Percentiles rank a stretch among this genome's conserved stretches.
Conservation (phyloP, 2,113 vertebrate genomes). For the Peromyscus leucopus region DNA sequence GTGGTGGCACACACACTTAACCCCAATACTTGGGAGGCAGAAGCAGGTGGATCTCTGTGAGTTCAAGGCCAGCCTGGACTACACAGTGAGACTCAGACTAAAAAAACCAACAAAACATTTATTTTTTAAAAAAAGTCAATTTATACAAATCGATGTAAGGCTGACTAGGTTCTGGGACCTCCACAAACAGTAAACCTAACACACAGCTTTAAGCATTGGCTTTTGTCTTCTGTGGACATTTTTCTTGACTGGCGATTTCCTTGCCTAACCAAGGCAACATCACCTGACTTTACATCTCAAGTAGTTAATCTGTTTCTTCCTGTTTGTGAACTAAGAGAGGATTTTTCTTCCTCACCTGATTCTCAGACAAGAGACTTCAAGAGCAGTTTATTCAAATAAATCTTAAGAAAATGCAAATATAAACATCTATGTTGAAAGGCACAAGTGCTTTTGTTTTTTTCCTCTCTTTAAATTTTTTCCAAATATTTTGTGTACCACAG, state of each 20-base stretch:
- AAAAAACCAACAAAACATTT: neutral
- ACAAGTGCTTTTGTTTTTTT: neutral
- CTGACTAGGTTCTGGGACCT: neutral
- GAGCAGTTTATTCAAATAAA: neutral
- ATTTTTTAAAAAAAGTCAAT: neutral
- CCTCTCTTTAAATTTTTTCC: neutral
- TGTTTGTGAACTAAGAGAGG: neutral
- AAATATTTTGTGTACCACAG: neutral
- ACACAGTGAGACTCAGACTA: neutral
- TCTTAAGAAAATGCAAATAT: conserved; percentile 1
- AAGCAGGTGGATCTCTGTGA: neutral
- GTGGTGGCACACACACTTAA: neutral
- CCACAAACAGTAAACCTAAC: neutral
- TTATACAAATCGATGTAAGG: neutral
- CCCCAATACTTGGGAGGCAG: neutral
- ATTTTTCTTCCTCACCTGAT: neutral
- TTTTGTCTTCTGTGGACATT: neutral
- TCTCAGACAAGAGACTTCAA: neutral
- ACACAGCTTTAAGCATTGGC: neutral
- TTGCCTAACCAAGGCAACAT: neutral
- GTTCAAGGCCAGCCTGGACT: neutral
- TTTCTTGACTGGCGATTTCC: neutral
- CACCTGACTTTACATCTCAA: neutral
- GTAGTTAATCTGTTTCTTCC: neutral
- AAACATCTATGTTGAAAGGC: neutral